phyloP scores from a whole-genome alignment of 2,888 invertebrate species.

The Pecten maximus region DNA sequence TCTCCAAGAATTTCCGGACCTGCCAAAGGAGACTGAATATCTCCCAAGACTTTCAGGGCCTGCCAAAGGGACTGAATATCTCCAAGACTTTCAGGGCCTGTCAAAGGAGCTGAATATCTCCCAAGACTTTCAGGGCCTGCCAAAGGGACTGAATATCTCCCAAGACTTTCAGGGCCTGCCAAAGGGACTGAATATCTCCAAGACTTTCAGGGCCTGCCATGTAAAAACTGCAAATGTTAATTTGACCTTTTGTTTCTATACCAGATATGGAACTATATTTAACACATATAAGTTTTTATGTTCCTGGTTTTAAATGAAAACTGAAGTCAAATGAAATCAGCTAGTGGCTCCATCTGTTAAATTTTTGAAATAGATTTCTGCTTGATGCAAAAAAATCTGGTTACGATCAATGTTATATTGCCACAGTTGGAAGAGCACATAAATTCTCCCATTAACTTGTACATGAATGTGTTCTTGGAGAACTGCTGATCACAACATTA shows the following conservation, averaged over 20 bases:
- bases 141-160: background rate
- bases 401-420: background rate
- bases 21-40: no score
- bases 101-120: no score
- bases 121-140: no score
- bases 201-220: background rate
- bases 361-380: background rate
- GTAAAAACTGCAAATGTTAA: background rate
- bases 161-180: background rate
- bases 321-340: background rate
- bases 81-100: no score
- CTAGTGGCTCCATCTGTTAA: background rate
- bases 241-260: background rate
- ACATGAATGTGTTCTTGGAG: background rate
- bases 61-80: no score
- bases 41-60: no score
- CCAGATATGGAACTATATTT: background rate
- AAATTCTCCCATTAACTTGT: background rate
- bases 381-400: background rate
- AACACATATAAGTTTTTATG: background rate
- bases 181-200: background rate
- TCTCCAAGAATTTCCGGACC: no score
- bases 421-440: background rate
- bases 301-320: background rate
- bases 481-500: background rate